phyloP scores from a whole-genome alignment of 2,888 invertebrate genomes.

The Tetropium fuscum region DNA sequence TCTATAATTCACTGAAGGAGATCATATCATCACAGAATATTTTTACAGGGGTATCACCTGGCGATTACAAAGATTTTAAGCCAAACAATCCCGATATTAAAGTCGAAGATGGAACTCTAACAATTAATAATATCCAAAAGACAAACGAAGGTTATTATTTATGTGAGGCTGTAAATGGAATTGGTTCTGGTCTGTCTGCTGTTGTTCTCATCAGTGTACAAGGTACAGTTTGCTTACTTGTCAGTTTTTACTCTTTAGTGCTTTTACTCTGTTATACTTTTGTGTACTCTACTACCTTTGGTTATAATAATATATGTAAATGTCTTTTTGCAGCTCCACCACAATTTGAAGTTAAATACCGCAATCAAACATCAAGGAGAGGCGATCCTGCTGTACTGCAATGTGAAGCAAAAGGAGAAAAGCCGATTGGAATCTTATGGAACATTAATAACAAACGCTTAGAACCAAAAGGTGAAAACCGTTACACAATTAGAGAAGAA shows the following conservation, averaged over 20 bases:
- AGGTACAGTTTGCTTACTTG: constrained; percentile 70
- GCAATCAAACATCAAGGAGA: constrained; percentile 91
- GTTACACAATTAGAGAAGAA: constrained; percentile 89
- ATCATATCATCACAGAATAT: no score
- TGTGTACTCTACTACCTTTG: no score
- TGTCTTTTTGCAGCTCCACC: constrained; percentile 88
- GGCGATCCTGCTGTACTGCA: constrained; percentile 92
- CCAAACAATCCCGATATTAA: constrained; percentile 91
- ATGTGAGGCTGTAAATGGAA: constrained; percentile 96
- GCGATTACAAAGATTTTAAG: constrained; percentile 93
- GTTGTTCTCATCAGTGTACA: constrained; percentile 94
- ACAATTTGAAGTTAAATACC: constrained; percentile 91
- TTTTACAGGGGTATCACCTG: constrained; percentile 84
- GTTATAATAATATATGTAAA: no score
- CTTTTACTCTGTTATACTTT: no score
- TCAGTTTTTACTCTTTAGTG: background rate
- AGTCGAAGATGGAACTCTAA: constrained; percentile 93
- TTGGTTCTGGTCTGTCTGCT: constrained; percentile 94
- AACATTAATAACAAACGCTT: constrained; percentile 94
- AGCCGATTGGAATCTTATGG: constrained; percentile 95
- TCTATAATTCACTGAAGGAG: background rate
- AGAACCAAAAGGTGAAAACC: constrained; percentile 91
- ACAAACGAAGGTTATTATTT: constrained; percentile 95
- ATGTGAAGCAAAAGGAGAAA: constrained; percentile 94
- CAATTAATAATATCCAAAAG: constrained; percentile 91